Percentiles rank a stretch among this genome's conserved stretches.
Evolutionary conservation across 1,140 invertebrate species (phyloP).

Genomic region (Habropoda laboriosa): DNA sequence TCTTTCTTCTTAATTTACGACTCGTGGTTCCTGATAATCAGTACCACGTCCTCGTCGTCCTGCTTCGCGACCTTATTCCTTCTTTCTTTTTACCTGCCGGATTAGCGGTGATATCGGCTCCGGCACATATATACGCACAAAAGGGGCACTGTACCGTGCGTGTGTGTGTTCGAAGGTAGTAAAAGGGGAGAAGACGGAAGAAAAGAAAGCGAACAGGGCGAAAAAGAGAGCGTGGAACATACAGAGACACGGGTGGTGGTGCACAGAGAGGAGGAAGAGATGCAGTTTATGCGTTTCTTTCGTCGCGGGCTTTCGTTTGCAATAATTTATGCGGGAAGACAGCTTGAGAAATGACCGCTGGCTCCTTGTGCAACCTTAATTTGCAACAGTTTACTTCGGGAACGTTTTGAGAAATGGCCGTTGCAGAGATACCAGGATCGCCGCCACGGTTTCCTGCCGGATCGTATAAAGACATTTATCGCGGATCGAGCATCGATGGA

Average conservation of each 20-base stretch:
- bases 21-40: slow-evolving; percentile 46
- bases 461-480: slow-evolving; percentile 71
- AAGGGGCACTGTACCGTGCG: too few species aligned
- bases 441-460: slow-evolving; percentile 51
- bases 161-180: background rate
- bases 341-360: slow-evolving; percentile 79
- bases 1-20: slow-evolving; percentile 48
- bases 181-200: slow-evolving; percentile 34
- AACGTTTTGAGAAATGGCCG: slow-evolving; percentile 75
- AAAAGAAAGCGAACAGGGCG: slow-evolving; percentile 31
- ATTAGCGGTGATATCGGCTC: slow-evolving; percentile 65
- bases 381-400: slow-evolving; percentile 78
- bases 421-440: slow-evolving; percentile 58
- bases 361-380: slow-evolving; percentile 79
- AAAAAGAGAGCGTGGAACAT: slow-evolving; percentile 11
- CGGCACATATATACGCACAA: slow-evolving; percentile 5
- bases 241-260: too few species aligned
- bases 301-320: slow-evolving; percentile 77
- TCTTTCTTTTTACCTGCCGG: slow-evolving; percentile 55
- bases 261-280: slow-evolving; percentile 38
- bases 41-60: slow-evolving; percentile 36
- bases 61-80: slow-evolving; percentile 3
- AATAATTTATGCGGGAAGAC: slow-evolving; percentile 79
- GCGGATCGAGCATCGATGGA: slow-evolving; percentile 61
- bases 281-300: slow-evolving; percentile 77